Conservation (phyloP, 2,113 vertebrate species). For the Dromiciops gliroides region DNA sequence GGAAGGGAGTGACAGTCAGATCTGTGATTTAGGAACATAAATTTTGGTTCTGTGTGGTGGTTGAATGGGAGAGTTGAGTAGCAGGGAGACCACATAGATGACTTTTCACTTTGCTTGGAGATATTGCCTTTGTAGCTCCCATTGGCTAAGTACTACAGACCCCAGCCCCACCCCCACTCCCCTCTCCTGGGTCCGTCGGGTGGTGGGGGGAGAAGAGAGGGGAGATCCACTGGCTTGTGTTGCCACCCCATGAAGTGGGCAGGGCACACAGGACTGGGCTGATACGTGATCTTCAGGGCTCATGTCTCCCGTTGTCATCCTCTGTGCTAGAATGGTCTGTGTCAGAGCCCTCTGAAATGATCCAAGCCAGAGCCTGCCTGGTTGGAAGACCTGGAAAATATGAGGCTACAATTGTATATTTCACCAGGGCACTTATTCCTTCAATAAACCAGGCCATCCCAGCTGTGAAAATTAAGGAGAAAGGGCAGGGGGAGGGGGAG, state of each 20-base stretch:
- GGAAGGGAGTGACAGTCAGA: not conserved
- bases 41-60: not conserved
- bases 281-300: slow-evolving; percentile 67
- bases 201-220: not conserved
- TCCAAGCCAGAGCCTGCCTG: slow-evolving; percentile 66
- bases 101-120: not conserved
- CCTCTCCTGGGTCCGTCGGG: not conserved
- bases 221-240: slow-evolving; percentile 56
- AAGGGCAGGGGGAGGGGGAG: not conserved
- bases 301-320: slow-evolving; percentile 44
- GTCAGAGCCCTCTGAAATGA: slow-evolving; percentile 70
- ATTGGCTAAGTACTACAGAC: not conserved
- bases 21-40: not conserved
- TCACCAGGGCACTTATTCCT: slow-evolving; percentile 23
- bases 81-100: too few species aligned
- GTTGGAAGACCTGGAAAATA: slow-evolving; percentile 48
- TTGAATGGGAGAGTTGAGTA: not conserved
- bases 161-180: too few species aligned
- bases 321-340: slow-evolving; percentile 69
- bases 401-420: slow-evolving; percentile 11
- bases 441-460: slow-evolving; percentile 24
- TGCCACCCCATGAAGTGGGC: slow-evolving; percentile 13
- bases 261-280: slow-evolving; percentile 47
- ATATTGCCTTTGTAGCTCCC: not conserved
- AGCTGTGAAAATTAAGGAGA: slow-evolving; percentile 14